Evolutionary conservation across 2,888 invertebrate genomes (phyloP), one percentile per base, ranked within the genome.

Genomic region (Camptogramma bilineatum): DNA sequence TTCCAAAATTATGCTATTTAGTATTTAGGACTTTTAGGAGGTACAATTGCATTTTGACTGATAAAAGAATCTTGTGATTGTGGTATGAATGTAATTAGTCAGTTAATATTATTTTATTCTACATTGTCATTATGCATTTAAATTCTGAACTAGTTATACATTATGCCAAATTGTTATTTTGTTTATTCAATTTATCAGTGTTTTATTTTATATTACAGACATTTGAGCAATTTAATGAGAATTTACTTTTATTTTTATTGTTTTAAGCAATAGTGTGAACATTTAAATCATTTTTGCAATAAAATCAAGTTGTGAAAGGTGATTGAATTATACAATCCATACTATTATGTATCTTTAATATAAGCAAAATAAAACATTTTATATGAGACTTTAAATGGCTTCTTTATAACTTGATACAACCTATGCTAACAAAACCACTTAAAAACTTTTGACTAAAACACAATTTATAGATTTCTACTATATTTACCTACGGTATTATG

Each of bases 281-380:
- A 57, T 59, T 64, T 24, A 57, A 65, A 64, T 69, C 44, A 66
- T 70, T 68, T 69, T 68, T 69, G 69, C 70, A 60, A 65, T 66
- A 50, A 44, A 61, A 59, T 66, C 51, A 61, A 62, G 76, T 76
- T 86, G 81, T 85, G 81, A 86, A 81, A 78, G 85, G 81, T 83
- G 82, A 86, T 86, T 87, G 51, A 81, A 84, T 82, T 87, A 86
- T 86, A 85, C 85, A 87, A 87, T 88, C 84, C 84, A 82, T 86
- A 86, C 82, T 80, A 78, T 50, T 85, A 87, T 89, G 88, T 91
- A 91, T 90, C 85, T 86, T 84, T 84, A 84, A 83, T 85, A 78
- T 88, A 91, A 90, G 91, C 85, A 85, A 89, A 91, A 90, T 91
- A 92, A n/a, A 93, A 92, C 91, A 90, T 93, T 92, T 93, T 93